phyloP scores from a whole-genome alignment of 1,140 invertebrate genomes.

The Trichonephila clavata region DNA sequence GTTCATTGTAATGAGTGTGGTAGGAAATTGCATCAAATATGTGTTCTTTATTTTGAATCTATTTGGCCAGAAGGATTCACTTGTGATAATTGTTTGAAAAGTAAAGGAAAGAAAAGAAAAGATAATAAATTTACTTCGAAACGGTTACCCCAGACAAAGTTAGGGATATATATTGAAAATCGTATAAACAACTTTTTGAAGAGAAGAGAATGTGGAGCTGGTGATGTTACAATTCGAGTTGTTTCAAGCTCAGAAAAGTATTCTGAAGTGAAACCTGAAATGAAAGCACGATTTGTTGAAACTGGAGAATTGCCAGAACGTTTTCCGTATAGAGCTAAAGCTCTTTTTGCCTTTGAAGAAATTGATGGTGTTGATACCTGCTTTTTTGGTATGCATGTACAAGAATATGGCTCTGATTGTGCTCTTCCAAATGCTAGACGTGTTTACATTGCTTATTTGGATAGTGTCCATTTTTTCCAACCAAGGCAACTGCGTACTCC shows the following conservation, averaged over 20 bases:
- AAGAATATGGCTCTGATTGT: constrained; percentile 83
- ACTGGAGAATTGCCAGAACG: constrained; percentile 62
- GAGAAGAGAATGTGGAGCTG: constrained; percentile 97
- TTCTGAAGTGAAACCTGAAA: constrained; percentile 98
- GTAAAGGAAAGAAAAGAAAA: constrained; percentile 93
- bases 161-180: constrained; percentile 98
- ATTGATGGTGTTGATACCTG: constrained; percentile 84
- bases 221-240: constrained; percentile 98
- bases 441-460: constrained; percentile 99
- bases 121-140: constrained; percentile 99
- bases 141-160: constrained; percentile 92
- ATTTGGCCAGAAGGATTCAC: constrained; percentile 96
- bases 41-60: constrained; percentile 95
- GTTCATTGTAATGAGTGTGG: constrained; percentile 97
- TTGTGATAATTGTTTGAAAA: constrained; percentile 98
- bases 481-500: constrained; percentile 97
- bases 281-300: constrained; percentile 84
- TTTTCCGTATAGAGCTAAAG: constrained; percentile 83
- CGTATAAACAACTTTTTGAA: constrained; percentile 98
- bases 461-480: constrained; percentile 99
- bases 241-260: constrained; percentile 98
- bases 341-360: constrained; percentile 85
- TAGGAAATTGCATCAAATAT: constrained; percentile 98
- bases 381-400: constrained; percentile 85
- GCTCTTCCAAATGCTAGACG: constrained; percentile 82